Evolutionary conservation across 2,888 invertebrate genomes (phyloP), one percentile per base, ranked within the genome.

Genomic region (Eutolmus rufibarbis): DNA sequence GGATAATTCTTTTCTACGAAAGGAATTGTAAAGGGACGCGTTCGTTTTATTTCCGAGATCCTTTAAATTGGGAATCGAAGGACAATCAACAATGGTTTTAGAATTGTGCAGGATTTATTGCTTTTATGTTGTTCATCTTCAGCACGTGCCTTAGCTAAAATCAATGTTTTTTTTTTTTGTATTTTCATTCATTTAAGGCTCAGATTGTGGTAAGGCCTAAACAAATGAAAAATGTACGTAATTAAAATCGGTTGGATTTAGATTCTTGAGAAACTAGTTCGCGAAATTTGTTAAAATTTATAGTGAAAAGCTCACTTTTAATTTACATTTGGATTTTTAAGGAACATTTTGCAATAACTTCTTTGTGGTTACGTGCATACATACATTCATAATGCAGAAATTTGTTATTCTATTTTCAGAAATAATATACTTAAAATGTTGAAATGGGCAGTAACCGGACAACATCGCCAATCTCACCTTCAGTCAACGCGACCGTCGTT

Each of bases 381-480:
- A n/a, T n/a, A n/a, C n/a, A n/a, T n/a, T n/a, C n/a, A n/a, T n/a
- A n/a, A n/a, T n/a, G n/a, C n/a, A n/a, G n/a, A n/a, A n/a, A n/a
- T n/a, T n/a, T n/a, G n/a, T n/a, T n/a, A n/a, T n/a, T n/a, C n/a
- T n/a, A n/a, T 51, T 87, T 87, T 37, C 37, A 87, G 85, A 78
- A 7, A n/a, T n/a, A 12, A 12, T n/a, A 37, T 14, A n/a, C 31
- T 87, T n/a, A 89, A 37, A 78, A 92, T 92, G 92, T 90, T 91
- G 87, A 92, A 92, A 90, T 92, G 92, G 92, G 91, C 92, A 88
- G 91, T 92, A 56, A 92, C 91, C 89, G 91, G 91, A 89, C 87
- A 85, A 23, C 81, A 86, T 34, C 90, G 91, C 77, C 91, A 90
- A 81, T 90, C 91, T 12, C 91, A 92, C 89, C 87, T 91, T 88